phyloP scores from a whole-genome alignment of 1,140 invertebrate genomes.

The Drosophila nannoptera region DNA sequence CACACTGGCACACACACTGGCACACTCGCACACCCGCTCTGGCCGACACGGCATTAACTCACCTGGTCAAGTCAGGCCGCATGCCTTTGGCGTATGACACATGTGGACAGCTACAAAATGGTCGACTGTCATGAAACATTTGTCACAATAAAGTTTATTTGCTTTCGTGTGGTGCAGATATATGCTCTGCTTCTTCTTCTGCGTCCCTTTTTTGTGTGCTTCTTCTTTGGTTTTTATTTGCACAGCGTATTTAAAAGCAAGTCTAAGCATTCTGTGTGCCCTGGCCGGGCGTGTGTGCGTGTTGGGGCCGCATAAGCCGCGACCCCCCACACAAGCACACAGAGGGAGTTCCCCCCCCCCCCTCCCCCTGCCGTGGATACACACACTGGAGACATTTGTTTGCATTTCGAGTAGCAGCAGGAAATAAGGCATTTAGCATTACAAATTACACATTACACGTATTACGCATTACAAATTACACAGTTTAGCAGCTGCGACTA shows the following conservation, averaged over 20 bases:
- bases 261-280: constrained; percentile 60
- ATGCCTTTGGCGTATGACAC: constrained; percentile 14
- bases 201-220: too few relatives aligned
- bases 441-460: constrained; percentile 47
- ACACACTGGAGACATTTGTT: constrained; percentile 63
- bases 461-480: constrained; percentile 57
- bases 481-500: constrained; percentile 30
- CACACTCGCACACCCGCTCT: too few relatives aligned
- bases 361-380: neutral
- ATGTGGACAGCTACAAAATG: constrained; percentile 29
- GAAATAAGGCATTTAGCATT: constrained; percentile 61
- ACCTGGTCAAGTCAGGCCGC: constrained; percentile 31
- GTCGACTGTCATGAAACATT: constrained; percentile 74
- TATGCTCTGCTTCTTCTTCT: constrained; percentile 18
- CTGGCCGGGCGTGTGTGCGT: constrained; percentile 53
- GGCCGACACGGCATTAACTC: constrained; percentile 13
- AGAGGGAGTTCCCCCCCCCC: neutral
- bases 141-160: constrained; percentile 78
- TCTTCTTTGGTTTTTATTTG: constrained; percentile 47
- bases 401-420: constrained; percentile 54
- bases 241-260: constrained; percentile 60
- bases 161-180: constrained; percentile 57
- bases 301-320: constrained; percentile 59
- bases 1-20: neutral
- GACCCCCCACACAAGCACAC: constrained; percentile 3